Base-by-base conservation (phyloP, 2,888 invertebrate genomes). In the Isoperla grammatica region DNA sequence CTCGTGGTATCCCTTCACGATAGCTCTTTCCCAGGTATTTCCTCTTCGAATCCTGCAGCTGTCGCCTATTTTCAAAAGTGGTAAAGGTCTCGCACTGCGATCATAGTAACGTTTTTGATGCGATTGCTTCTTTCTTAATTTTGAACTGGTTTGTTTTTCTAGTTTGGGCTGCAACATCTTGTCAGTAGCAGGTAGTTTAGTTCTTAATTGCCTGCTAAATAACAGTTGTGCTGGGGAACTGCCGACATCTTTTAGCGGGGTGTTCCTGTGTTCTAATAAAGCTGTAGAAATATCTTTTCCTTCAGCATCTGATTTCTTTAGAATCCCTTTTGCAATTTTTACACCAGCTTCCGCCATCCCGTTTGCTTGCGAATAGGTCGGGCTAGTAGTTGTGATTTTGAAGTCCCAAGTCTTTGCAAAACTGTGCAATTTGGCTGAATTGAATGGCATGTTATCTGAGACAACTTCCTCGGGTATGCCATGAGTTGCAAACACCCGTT, bases 401-500 rank as follows among this genome's bases (percentile, higher is more conserved):
- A 68, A 66, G 3, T 63, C 62, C 62, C 61, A 67, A 37, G 65
- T 63, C 46, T 45, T 59, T 15, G 64, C 60, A 64, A 68, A 69
- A 39, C 55, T 42, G 56, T 59, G 53, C n/a, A 66, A 65, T 40
- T 64, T 59, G 39, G 50, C 29, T 13, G 64, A 64, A 49, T 62
- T 60, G 60, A 67, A 70, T 17, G 66, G 67, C 39, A 62, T 59
- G 59, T 68, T 68, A 56, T 68, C 67, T 6, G 65, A 43, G 12
- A 64, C 59, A 6, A 66, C 8, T 29, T 11, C 42, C 20, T 55
- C 29, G 6, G 68, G 66, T 46, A 68, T 65, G n/a, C 67, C 67
- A 61, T 61, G 63, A n/a, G 45, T 15, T 4, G 64, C 37, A 58
- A 67, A 68, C n/a, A 12, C 64, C 54, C 37, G 45, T 56, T 65